A percentile compares a stretch with the other conserved stretches of the same genome.
phyloP scores from a whole-genome alignment of 2,888 invertebrate genomes.

The Dugesia japonica region DNA sequence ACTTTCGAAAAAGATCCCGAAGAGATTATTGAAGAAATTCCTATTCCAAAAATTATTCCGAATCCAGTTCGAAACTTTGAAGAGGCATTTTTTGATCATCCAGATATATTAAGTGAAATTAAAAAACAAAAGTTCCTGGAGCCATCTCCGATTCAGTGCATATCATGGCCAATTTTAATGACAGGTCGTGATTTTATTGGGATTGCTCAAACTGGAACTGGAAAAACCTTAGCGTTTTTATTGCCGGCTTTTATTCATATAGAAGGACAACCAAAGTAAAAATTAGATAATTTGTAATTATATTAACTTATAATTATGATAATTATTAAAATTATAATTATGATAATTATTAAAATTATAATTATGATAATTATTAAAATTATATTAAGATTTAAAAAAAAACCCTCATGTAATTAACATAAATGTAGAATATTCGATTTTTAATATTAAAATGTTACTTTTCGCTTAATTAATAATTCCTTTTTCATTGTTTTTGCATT shows the following conservation, averaged over 20 bases:
- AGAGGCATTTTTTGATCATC: conserved; percentile 65
- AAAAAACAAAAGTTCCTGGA: conserved; percentile 61
- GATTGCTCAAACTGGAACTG: conserved; percentile 60
- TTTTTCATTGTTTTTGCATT: no score
- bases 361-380: no score
- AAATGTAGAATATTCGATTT: no score
- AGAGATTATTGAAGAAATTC: conserved; percentile 17
- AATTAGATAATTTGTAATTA: no score
- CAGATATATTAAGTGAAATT: conserved; percentile 67
- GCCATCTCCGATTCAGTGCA: conserved; percentile 78
- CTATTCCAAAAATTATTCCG: conserved; percentile 51
- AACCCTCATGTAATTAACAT: no score
- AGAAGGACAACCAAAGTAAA: conserved; percentile 58
- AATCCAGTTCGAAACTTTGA: conserved; percentile 67
- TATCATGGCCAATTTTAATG: conserved; percentile 81
- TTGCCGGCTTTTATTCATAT: conserved; percentile 81
- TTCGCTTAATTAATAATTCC: no score
- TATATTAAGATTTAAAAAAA: no score
- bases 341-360: no score
- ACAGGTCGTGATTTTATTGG: conserved; percentile 82
- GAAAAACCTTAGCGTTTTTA: conserved; percentile 81
- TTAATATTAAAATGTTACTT: no score
- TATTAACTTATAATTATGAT: no score
- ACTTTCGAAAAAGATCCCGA: conserved; percentile 37
- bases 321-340: no score